Base-by-base conservation (phyloP, 2,113 vertebrate genomes). In the Muscicapa adusta region DNA sequence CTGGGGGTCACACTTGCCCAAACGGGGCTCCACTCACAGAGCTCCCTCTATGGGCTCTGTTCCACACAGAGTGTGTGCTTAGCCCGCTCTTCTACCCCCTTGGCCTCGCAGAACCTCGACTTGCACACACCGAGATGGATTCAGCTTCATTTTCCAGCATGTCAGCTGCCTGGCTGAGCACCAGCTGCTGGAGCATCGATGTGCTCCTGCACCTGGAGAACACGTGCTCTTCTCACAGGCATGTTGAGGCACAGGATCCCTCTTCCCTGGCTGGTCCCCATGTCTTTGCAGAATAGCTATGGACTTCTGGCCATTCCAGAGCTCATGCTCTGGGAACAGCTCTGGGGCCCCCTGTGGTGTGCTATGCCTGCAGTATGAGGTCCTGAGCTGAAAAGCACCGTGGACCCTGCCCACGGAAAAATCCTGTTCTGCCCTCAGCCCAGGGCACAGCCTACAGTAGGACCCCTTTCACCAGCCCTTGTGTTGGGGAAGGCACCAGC, bases 1-100 rank as follows among this genome's bases (percentile, higher is more conserved):
- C 68, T 18, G 2, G 0, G 0, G 0, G 56, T 15, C 2, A 0
- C 8, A 0, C 5, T 2, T 5, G 25, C 54, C 57, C 51, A 11
- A 50, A 34, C 0, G 0, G 20, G 70, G 48, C 33, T 71, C 42
- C 3, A 26, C 29, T 72, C 53, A 18, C 15, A 29, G 48, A 56
- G 6, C 48, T 66, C 51, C 14, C n/a, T 58, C 42, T 24, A 1
- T 0, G 0, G 26, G 14, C 60, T 58, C 62, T 66, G 57, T 14
- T 18, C 60, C 12, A n/a, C n/a, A n/a, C n/a, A n/a, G n/a, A n/a
- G n/a, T n/a, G n/a, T n/a, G n/a, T n/a, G 6, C 63, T 72, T 23
- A 87, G 33, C 5, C 16, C 16, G 15, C 7, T 62, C 18, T 89
- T 54, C 66, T 54, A 19, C 12, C 18, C 12, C 0, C 14, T 53